Percentiles rank a stretch among this genome's conserved stretches.
Conservation (phyloP, 2,888 invertebrate species). For the Drosophila phalerata region DNA sequence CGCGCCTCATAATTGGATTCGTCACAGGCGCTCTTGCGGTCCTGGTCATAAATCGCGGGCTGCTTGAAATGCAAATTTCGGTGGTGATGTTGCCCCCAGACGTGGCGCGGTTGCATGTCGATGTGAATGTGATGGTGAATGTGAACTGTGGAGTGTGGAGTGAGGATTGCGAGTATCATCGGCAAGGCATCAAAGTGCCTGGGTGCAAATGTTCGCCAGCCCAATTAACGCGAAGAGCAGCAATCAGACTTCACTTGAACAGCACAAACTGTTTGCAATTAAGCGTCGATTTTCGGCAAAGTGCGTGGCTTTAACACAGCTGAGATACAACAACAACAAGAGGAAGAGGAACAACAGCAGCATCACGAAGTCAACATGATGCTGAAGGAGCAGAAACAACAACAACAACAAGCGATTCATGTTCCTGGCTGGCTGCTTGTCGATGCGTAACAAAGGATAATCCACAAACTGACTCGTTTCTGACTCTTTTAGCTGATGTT, state of each 20-base stretch:
- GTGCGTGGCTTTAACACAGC: slow-evolving; percentile 58
- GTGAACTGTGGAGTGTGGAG: not conserved
- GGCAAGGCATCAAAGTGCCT: slow-evolving; percentile 78
- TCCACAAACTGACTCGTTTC: slow-evolving; percentile 61
- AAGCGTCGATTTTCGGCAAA: slow-evolving; percentile 68
- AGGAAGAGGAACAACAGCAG: slow-evolving; percentile 15
- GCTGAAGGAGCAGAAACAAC: slow-evolving; percentile 23
- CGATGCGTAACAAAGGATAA: slow-evolving; percentile 78
- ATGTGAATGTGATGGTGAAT: slow-evolving; percentile 20
- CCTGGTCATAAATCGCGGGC: slow-evolving; percentile 77
- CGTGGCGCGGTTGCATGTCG: slow-evolving; percentile 27
- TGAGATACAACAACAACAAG: slow-evolving; percentile 19
- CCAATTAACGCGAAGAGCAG: slow-evolving; percentile 73
- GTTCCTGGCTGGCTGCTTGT: slow-evolving; percentile 67
- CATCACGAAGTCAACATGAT: slow-evolving; percentile 31
- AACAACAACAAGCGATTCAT: slow-evolving; percentile 49
- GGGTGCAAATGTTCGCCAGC: slow-evolving; percentile 66
- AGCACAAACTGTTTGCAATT: slow-evolving; percentile 70
- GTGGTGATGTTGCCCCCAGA: slow-evolving; percentile 27
- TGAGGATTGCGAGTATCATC: slow-evolving; percentile 62
- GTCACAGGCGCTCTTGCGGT: slow-evolving; percentile 68
- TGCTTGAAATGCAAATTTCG: slow-evolving; percentile 79
- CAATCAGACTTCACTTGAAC: slow-evolving; percentile 45
- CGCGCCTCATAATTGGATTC: slow-evolving; percentile 81
- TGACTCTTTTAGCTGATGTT: slow-evolving; percentile 49